Evolutionary conservation across 2,888 invertebrate genomes (phyloP).

Genomic region (Hecatera dysodea): DNA sequence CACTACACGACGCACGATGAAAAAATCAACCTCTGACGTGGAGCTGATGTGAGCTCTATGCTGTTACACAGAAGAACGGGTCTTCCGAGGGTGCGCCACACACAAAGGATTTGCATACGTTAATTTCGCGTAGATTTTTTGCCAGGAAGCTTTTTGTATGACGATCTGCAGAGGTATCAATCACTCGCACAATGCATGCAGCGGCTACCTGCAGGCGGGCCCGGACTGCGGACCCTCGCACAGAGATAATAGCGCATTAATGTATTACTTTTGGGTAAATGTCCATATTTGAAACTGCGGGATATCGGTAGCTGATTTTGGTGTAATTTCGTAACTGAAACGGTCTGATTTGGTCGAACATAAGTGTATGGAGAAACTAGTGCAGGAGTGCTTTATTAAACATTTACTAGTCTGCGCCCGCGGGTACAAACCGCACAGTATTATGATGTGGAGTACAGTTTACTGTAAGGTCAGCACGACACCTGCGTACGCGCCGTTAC

Average conservation of each 20-base stretch:
- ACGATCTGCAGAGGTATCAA: conserved; percentile 64
- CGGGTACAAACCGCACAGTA: not conserved
- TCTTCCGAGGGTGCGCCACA: not conserved
- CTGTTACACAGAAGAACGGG: not conserved
- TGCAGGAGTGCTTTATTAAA: not conserved
- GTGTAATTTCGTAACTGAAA: not conserved
- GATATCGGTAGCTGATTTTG: not conserved
- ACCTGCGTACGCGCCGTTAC: conserved; percentile 46
- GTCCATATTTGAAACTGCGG: not conserved
- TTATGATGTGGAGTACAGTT: conserved; percentile 31
- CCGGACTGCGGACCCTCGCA: conserved; percentile 1
- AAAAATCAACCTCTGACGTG: not conserved
- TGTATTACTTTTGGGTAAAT: conserved; percentile 20
- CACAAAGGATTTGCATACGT: conserved; percentile 73
- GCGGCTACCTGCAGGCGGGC: conserved; percentile 64
- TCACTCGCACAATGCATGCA: conserved; percentile 59
- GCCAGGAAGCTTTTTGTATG: conserved; percentile 70
- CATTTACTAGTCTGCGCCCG: not conserved
- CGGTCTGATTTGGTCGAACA: no score
- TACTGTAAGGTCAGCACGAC: conserved; percentile 45
- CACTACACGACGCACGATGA: conserved; percentile 26
- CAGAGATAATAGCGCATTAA: conserved; percentile 30
- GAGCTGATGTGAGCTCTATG: conserved; percentile 8
- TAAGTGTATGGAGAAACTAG: not conserved
- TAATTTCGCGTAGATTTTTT: conserved; percentile 66